A percentile compares a stretch with the other conserved stretches of the same genome.
Conservation (phyloP, 2,113 vertebrate species). For the Macaca mulatta region DNA sequence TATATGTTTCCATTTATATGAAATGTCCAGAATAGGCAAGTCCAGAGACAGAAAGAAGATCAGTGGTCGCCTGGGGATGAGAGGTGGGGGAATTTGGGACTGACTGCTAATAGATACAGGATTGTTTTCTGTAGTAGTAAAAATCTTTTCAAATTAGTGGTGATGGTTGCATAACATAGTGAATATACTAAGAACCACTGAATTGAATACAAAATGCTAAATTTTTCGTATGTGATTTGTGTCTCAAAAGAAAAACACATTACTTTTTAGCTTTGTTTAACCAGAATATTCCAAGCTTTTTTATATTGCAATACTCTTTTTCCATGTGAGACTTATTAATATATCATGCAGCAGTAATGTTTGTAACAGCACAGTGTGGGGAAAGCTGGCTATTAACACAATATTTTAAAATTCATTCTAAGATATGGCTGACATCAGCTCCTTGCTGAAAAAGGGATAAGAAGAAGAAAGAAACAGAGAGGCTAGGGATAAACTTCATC, state of each 20-base stretch:
- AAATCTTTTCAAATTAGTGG: background rate
- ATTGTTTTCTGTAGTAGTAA: background rate
- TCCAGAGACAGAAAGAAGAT: background rate
- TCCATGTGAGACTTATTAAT: background rate
- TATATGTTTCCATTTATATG: background rate
- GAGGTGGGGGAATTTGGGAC: background rate
- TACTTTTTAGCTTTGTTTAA: conserved; percentile 29
- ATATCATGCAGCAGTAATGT: background rate
- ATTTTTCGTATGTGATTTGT: background rate
- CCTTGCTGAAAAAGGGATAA: background rate
- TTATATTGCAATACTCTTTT: background rate
- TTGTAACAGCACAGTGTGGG: background rate
- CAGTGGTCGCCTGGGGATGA: background rate
- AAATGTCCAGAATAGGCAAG: background rate
- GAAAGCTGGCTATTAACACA: background rate
- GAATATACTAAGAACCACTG: background rate
- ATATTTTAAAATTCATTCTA: conserved; percentile 20
- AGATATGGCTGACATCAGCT: background rate
- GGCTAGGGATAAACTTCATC: background rate
- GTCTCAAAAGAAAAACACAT: conserved; percentile 12
- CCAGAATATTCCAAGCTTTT: background rate
- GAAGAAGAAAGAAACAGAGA: background rate
- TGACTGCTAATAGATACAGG: background rate
- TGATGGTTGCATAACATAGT: background rate
- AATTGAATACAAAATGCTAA: background rate